phyloP scores from a whole-genome alignment of 2,113 vertebrate species.

The Stigmatopora nigra region DNA sequence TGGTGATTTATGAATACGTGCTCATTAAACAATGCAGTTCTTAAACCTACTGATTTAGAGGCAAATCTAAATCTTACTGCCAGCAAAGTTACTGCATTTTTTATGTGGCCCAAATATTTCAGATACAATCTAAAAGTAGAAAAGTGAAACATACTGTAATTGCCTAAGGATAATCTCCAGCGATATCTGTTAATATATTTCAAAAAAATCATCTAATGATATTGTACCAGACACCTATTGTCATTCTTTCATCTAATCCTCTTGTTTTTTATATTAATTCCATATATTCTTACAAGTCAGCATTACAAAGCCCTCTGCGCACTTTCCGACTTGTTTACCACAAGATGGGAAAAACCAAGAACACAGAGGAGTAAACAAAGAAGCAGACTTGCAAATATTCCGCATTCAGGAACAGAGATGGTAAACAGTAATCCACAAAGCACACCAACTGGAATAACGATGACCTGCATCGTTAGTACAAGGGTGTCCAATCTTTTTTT shows the following conservation, averaged over 20 bases:
- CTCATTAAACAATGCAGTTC: background rate
- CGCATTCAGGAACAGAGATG: conserved; percentile 12
- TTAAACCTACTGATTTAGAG: conserved; percentile 17
- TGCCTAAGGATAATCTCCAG: conserved; percentile 20
- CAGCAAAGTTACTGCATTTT: conserved; percentile 39
- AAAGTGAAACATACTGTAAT: conserved; percentile 14
- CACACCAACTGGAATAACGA: conserved; percentile 14
- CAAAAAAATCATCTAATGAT: background rate
- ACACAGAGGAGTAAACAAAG: conserved; percentile 16
- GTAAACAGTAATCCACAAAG: conserved; percentile 17
- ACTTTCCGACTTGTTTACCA: conserved; percentile 15
- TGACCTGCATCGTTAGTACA: no score
- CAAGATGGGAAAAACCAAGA: conserved; percentile 7
- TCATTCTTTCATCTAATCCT: background rate
- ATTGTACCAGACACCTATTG: background rate
- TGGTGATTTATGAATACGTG: background rate
- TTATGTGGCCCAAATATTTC: conserved; percentile 37
- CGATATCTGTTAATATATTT: conserved; percentile 16
- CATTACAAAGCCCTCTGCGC: conserved; percentile 9
- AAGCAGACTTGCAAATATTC: conserved; percentile 25
- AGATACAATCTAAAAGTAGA: conserved; percentile 21
- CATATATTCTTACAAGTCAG: conserved; percentile 18
- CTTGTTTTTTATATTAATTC: conserved; percentile 22
- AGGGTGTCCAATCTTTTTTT: no score
- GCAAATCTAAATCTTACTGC: conserved; percentile 15